Evolutionary conservation across 2,888 invertebrate species (phyloP).

Genomic region (Temnothorax ravouxi): DNA sequence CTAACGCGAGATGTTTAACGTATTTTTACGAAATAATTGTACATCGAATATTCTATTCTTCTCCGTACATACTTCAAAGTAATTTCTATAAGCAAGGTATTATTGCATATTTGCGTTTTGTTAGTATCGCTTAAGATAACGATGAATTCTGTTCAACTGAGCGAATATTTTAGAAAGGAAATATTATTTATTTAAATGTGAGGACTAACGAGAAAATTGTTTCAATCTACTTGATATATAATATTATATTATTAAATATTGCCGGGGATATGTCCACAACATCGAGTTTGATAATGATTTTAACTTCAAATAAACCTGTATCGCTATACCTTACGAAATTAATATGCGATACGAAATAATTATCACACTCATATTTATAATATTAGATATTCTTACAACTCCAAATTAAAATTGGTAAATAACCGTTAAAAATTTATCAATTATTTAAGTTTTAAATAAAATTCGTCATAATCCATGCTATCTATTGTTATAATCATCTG

Average conservation of each 20-base stretch:
- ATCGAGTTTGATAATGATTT: neutral
- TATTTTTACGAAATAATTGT: neutral
- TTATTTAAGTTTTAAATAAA: neutral
- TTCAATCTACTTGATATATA: neutral
- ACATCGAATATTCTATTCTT: neutral
- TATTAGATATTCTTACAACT: neutral
- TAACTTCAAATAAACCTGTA: neutral
- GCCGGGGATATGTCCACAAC: neutral
- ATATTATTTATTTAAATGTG: neutral
- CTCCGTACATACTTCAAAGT: neutral
- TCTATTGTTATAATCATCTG: too few species aligned
- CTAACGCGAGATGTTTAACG: neutral
- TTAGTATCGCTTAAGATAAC: neutral
- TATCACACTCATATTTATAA: neutral
- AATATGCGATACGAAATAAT: neutral
- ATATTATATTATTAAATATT: constrained; percentile 1
- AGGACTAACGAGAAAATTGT: neutral
- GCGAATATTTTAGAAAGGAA: neutral
- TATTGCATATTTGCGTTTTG: neutral
- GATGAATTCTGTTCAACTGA: neutral
- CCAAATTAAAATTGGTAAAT: neutral
- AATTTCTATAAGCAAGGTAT: neutral
- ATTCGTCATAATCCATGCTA: neutral
- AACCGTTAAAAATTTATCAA: neutral
- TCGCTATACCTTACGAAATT: neutral